A percentile compares a stretch with the other conserved stretches of the same genome.
Evolutionary conservation across 2,888 invertebrate genomes (phyloP).

Genomic region (Polyploca ridens): DNA sequence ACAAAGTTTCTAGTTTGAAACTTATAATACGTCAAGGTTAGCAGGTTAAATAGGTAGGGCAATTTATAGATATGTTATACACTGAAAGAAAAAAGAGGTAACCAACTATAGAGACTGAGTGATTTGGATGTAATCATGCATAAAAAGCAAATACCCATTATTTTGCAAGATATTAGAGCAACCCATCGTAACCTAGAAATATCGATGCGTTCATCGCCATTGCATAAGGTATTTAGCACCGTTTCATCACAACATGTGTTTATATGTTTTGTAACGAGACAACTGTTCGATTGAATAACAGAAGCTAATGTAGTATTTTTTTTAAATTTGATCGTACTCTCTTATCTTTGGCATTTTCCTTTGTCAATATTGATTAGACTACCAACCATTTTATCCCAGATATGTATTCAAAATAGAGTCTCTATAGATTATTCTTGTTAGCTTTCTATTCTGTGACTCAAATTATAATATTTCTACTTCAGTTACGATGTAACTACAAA

Average conservation of each 20-base stretch:
- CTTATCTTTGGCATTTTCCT: too few species aligned
- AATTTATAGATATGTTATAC: conserved; percentile 11
- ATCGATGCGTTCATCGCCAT: conserved; percentile 37
- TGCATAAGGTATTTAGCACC: conserved; percentile 52
- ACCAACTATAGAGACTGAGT: neutral
- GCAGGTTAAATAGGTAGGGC: conserved; percentile 3
- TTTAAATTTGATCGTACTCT: neutral
- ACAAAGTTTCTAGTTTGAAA: conserved; percentile 19
- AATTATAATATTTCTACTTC: neutral
- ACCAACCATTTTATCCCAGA: too few species aligned
- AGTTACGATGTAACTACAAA: neutral
- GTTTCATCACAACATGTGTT: conserved; percentile 40
- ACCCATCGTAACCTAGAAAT: conserved; percentile 32
- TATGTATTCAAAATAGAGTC: neutral
- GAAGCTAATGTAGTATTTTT: neutral
- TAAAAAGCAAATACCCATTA: neutral
- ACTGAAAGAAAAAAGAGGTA: neutral
- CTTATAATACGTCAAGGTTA: neutral
- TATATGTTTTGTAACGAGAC: conserved; percentile 41
- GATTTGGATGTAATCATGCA: neutral
- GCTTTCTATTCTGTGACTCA: conserved; percentile 11
- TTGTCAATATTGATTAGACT: too few species aligned
- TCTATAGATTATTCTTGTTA: conserved; percentile 27
- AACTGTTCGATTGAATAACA: conserved; percentile 20
- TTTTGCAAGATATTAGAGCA: conserved; percentile 32